A percentile compares a stretch with the other conserved stretches of the same genome.
These are phyloP conservation scores for Drosophila subsilvestris DNA, from an alignment of 2,888 invertebrate species.

Conservation along the genomic window DNA sequence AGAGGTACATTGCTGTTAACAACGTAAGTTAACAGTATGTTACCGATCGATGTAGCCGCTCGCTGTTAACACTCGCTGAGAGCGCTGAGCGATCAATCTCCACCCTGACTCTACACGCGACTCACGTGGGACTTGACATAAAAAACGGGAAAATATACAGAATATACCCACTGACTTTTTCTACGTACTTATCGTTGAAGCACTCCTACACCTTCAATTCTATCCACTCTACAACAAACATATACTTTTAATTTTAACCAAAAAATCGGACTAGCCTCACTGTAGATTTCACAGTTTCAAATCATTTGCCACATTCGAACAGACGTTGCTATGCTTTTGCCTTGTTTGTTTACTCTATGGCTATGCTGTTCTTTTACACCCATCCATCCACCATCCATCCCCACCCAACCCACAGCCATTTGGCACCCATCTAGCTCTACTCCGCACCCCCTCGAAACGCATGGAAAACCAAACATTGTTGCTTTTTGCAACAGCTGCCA, in stretches of 20 bases:
- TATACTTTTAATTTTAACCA: background rate
- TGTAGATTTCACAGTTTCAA: conserved; percentile 48
- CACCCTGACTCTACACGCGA: too few relatives aligned
- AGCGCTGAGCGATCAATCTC: background rate
- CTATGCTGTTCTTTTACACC: conserved; percentile 52
- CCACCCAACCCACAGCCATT: conserved; percentile 8
- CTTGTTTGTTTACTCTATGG: conserved; percentile 62
- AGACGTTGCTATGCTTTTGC: conserved; percentile 38
- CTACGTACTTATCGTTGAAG: too few relatives aligned
- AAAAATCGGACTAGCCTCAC: background rate
- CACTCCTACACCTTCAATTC: too few relatives aligned
- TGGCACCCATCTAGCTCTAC: background rate
- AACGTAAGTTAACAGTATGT: background rate
- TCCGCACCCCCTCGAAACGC: background rate
- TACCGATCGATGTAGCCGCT: background rate
- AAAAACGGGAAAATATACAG: too few relatives aligned
- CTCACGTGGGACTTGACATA: too few relatives aligned
- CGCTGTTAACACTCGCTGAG: background rate
- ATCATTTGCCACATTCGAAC: conserved; percentile 52
- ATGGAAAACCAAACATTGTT: conserved; percentile 55
- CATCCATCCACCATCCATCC: background rate
- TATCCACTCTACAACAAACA: too few relatives aligned
- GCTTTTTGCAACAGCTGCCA: conserved; percentile 74
- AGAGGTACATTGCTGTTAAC: background rate
- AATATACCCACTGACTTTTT: too few relatives aligned